phyloP scores from a whole-genome alignment of 2,113 vertebrate species.

The Myotis yumanensis region DNA sequence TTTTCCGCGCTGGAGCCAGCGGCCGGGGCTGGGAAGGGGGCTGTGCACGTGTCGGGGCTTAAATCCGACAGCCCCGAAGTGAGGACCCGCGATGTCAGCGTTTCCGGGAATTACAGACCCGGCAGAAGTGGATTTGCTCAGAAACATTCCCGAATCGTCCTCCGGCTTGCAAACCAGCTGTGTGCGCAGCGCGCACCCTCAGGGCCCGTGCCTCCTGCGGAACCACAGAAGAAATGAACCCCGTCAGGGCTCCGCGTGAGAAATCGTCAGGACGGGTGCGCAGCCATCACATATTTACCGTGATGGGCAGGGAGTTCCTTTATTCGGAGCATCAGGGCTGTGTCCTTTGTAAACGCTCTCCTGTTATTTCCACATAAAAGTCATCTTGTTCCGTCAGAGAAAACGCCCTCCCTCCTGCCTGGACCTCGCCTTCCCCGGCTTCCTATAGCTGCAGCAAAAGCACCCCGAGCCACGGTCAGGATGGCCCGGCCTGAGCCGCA shows the following conservation, averaged over 20 bases:
- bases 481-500: background rate
- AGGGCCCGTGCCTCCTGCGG: background rate
- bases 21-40: background rate
- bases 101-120: constrained; percentile 70
- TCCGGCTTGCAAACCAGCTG: background rate
- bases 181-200: background rate
- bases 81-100: constrained; percentile 75
- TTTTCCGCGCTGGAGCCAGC: background rate
- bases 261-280: background rate
- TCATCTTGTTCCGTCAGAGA: background rate
- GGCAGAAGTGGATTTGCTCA: background rate
- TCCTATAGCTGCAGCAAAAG: background rate
- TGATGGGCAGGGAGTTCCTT: constrained; percentile 36
- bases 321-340: constrained; percentile 8
- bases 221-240: constrained; percentile 37
- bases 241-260: background rate
- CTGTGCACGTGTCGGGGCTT: constrained; percentile 1
- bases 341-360: constrained; percentile 65
- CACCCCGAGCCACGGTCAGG: background rate
- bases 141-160: constrained; percentile 18
- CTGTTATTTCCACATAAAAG: constrained; percentile 58
- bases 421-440: constrained; percentile 27
- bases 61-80: constrained; percentile 52
- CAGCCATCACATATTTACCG: constrained; percentile 67
- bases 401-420: background rate